Percentiles rank a stretch among this genome's conserved stretches.
These are phyloP conservation scores for Pomatorhinus ruficollis DNA, from an alignment of 2,113 vertebrate species.

Conservation along the genomic window DNA sequence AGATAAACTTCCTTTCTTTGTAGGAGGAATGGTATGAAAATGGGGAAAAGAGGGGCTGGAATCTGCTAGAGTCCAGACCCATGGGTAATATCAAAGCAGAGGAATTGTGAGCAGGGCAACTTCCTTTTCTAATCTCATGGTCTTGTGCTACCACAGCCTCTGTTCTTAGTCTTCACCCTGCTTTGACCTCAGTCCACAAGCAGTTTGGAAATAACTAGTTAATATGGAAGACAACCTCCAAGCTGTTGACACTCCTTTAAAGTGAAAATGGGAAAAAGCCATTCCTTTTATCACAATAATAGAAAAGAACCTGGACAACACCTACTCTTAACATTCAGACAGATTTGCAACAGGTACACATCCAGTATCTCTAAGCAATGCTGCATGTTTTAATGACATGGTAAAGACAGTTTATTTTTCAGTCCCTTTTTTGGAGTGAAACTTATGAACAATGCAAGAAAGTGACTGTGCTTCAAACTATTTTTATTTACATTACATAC, in stretches of 20 bases:
- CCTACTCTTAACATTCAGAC: background rate
- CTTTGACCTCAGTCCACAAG: background rate
- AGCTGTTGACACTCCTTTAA: background rate
- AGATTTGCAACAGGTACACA: background rate
- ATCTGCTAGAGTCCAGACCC: background rate
- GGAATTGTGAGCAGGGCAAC: background rate
- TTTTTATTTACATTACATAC: constrained; percentile 51
- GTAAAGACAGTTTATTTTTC: constrained; percentile 1
- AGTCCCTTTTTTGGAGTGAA: background rate
- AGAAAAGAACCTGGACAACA: background rate
- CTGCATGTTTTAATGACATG: background rate
- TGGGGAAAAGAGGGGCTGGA: background rate
- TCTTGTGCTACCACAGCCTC: background rate
- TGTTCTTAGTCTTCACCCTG: background rate
- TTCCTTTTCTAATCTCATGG: background rate
- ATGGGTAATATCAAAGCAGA: background rate
- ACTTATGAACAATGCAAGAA: constrained; percentile 53
- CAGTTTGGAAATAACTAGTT: constrained; percentile 2
- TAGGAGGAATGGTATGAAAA: background rate
- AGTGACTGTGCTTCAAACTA: constrained; percentile 65
- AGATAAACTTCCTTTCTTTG: background rate
- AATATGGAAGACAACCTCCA: background rate
- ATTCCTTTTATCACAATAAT: background rate
- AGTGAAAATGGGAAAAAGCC: background rate
- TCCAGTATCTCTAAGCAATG: background rate